phyloP scores from a whole-genome alignment of 2,888 invertebrate genomes.

The Chesias legatella region DNA sequence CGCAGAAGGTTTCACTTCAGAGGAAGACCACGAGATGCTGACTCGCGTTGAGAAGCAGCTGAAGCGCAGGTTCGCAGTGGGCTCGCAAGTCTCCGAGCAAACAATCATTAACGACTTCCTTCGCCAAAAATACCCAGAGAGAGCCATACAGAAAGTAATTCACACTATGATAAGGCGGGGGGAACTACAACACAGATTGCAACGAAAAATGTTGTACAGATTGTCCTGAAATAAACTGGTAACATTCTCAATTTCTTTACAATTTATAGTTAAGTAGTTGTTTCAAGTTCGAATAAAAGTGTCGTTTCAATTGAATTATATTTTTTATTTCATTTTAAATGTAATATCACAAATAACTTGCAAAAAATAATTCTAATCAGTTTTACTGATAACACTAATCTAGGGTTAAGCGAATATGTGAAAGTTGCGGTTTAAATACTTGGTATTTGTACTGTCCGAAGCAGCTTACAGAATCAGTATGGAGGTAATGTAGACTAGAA shows the following conservation, averaged over 20 bases:
- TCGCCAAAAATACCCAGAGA: slow-evolving; percentile 92
- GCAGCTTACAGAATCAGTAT: neutral
- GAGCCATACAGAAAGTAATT: slow-evolving; percentile 93
- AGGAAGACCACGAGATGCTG: slow-evolving; percentile 95
- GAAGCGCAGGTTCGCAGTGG: slow-evolving; percentile 95
- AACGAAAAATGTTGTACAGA: slow-evolving; percentile 97
- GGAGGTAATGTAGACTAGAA: slow-evolving; percentile 43
- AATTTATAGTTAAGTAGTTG: slow-evolving; percentile 3
- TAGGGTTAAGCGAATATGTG: slow-evolving; percentile 8
- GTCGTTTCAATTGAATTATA: slow-evolving; percentile 12
- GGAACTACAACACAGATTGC: slow-evolving; percentile 97
- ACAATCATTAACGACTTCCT: slow-evolving; percentile 94
- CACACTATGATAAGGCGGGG: slow-evolving; percentile 96
- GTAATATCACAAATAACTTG: slow-evolving; percentile 20
- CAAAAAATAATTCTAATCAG: slow-evolving; percentile 32
- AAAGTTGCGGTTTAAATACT: slow-evolving; percentile 4
- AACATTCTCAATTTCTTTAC: neutral
- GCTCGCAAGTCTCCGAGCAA: slow-evolving; percentile 97
- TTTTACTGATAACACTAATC: slow-evolving; percentile 36
- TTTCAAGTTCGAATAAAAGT: slow-evolving; percentile 17
- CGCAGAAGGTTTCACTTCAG: slow-evolving; percentile 98
- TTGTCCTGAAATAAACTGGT: slow-evolving; percentile 82
- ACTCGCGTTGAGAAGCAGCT: slow-evolving; percentile 95
- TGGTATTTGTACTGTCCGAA: slow-evolving; percentile 1
- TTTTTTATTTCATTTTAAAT: slow-evolving; percentile 27